These are phyloP conservation scores for Sinocyclocheilus grahami DNA, from an alignment of 2,113 vertebrate species.

Conservation along the genomic window DNA sequence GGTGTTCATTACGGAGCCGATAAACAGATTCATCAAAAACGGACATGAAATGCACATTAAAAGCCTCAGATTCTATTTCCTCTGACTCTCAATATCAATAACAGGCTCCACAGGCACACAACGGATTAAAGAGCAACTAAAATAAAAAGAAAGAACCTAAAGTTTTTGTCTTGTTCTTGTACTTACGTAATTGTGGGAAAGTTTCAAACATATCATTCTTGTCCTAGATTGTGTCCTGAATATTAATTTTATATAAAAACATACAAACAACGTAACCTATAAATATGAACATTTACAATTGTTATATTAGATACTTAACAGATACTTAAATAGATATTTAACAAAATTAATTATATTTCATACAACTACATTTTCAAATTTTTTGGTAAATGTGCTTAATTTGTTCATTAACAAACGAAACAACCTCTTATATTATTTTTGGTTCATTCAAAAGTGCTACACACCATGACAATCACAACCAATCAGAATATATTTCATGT, in stretches of 20 bases:
- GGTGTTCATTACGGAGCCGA: conserved; percentile 87
- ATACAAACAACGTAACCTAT: too few relatives aligned
- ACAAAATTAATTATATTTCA: too few relatives aligned
- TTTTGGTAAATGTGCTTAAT: background rate
- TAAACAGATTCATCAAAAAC: conserved; percentile 91
- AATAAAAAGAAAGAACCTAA: background rate
- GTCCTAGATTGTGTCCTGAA: background rate
- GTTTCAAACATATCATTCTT: too few relatives aligned
- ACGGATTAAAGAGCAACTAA: background rate
- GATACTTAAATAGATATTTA: too few relatives aligned
- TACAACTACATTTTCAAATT: too few relatives aligned
- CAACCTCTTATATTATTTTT: background rate
- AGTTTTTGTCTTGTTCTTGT: too few relatives aligned
- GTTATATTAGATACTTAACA: too few relatives aligned
- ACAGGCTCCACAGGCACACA: conserved; percentile 30
- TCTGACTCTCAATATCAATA: conserved; percentile 40
- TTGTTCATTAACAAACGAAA: background rate
- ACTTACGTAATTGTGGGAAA: too few relatives aligned
- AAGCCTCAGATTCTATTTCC: conserved; percentile 70
- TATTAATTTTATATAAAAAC: background rate
- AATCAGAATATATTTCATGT: background rate
- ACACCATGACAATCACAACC: background rate
- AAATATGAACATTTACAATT: too few relatives aligned
- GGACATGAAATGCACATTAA: conserved; percentile 78
- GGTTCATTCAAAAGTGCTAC: background rate